Evolutionary conservation across 2,797 vertebrate species (phyloP).

Genomic region (Nyctibius grandis): DNA sequence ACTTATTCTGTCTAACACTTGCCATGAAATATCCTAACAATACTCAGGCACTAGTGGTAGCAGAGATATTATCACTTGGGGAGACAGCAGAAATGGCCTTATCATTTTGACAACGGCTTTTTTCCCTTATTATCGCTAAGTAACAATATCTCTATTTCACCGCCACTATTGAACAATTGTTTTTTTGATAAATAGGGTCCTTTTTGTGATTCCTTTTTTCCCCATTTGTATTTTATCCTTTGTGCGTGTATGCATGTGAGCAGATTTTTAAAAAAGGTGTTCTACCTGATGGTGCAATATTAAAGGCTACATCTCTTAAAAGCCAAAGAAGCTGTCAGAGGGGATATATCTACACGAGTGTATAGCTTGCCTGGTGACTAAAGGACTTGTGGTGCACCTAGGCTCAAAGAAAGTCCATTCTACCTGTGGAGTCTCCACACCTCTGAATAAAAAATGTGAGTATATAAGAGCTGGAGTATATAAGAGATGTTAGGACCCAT

Average conservation of each 20-base stretch:
- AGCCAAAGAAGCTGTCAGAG: neutral
- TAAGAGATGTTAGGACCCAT: neutral
- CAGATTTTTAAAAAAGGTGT: constrained; percentile 12
- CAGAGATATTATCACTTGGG: constrained; percentile 68
- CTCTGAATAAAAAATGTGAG: neutral
- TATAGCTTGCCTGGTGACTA: neutral
- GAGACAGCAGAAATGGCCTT: constrained; percentile 67
- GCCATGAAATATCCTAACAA: constrained; percentile 66
- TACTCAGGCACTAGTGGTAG: constrained; percentile 34
- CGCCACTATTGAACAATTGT: constrained; percentile 26
- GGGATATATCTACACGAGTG: neutral
- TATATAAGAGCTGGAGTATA: neutral
- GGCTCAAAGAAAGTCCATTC: neutral
- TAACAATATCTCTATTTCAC: constrained; percentile 67
- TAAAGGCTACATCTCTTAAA: neutral
- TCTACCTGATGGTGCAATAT: neutral
- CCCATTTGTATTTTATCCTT: constrained; percentile 30
- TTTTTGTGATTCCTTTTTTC: constrained; percentile 24
- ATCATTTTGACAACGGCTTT: constrained; percentile 67
- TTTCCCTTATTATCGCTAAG: constrained; percentile 60
- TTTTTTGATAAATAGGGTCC: constrained; percentile 57
- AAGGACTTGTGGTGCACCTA: neutral
- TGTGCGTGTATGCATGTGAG: constrained; percentile 9
- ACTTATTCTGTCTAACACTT: constrained; percentile 60
- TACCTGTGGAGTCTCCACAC: neutral